Evolutionary conservation across 2,113 vertebrate genomes (phyloP).

Genomic region (Phalacrocorax pelagicus): DNA sequence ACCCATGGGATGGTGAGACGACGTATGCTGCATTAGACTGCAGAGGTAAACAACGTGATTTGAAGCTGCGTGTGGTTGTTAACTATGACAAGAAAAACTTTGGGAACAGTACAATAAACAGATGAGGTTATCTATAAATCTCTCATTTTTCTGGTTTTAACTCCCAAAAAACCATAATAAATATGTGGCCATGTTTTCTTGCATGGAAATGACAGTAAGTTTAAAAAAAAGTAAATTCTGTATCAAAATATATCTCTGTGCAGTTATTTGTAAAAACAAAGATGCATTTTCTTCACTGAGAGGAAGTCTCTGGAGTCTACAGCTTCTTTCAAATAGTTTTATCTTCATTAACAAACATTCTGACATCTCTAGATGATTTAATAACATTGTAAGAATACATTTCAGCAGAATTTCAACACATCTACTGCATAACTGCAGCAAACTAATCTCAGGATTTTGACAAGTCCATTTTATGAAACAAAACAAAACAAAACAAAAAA

Average conservation of each 20-base stretch:
- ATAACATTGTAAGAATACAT: background rate
- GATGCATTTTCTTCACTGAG: background rate
- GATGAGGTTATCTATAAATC: background rate
- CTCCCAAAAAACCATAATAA: background rate
- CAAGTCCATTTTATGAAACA: background rate
- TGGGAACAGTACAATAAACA: background rate
- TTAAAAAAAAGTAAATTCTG: background rate
- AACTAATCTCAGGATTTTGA: background rate
- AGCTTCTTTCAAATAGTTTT: conserved; percentile 15
- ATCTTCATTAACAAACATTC: background rate
- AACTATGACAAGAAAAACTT: background rate
- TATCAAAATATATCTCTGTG: background rate
- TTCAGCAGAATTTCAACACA: conserved; percentile 10
- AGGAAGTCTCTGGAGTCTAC: background rate
- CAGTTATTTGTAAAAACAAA: background rate
- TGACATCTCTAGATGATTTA: conserved; percentile 16
- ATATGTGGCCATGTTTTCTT: background rate
- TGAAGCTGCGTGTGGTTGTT: background rate
- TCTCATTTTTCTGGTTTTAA: background rate
- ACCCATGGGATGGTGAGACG: background rate
- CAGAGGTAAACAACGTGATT: background rate
- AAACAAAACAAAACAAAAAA: background rate
- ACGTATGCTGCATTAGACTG: background rate
- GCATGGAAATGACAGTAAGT: background rate
- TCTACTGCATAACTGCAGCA: background rate